A percentile compares a stretch with the other conserved stretches of the same genome.
These are phyloP conservation scores for Agrotis ipsilon DNA, from an alignment of 2,888 invertebrate species.

Conservation along the genomic window DNA sequence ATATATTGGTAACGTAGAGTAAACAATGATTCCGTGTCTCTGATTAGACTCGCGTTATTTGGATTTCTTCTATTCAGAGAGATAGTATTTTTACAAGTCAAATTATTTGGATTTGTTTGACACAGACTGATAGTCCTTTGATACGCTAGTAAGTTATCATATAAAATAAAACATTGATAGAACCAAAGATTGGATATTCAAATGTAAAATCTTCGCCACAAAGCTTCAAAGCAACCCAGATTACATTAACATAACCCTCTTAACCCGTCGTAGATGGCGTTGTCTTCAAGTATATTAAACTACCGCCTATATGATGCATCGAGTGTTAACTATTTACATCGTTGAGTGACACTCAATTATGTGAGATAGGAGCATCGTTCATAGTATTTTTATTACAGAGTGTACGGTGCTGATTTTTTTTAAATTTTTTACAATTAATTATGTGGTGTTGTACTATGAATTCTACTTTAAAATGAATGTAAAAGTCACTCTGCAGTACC, in stretches of 20 bases:
- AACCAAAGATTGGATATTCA: background rate
- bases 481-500: too few species aligned
- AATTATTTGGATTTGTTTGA: too few species aligned
- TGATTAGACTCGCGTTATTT: too few species aligned
- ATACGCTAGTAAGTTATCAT: background rate
- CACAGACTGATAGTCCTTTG: background rate
- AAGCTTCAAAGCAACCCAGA: slow-evolving; percentile 12
- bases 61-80: too few species aligned
- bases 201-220: background rate
- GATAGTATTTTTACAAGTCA: too few species aligned
- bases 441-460: too few species aligned
- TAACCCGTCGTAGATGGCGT: slow-evolving; percentile 35
- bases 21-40: too few species aligned
- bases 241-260: slow-evolving; percentile 29
- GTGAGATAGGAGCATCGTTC: slow-evolving; percentile 10
- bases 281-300: slow-evolving; percentile 12
- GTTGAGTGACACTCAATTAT: slow-evolving; percentile 54
- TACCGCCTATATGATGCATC: slow-evolving; percentile 12
- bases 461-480: too few species aligned
- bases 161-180: background rate
- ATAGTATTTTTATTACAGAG: background rate
- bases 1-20: too few species aligned
- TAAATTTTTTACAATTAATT: background rate
- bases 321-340: slow-evolving; percentile 30
- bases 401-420: background rate